These are phyloP conservation scores for Caenorhabditis auriculariae DNA, from an alignment of 2,888 invertebrate species.

Conservation along the genomic window DNA sequence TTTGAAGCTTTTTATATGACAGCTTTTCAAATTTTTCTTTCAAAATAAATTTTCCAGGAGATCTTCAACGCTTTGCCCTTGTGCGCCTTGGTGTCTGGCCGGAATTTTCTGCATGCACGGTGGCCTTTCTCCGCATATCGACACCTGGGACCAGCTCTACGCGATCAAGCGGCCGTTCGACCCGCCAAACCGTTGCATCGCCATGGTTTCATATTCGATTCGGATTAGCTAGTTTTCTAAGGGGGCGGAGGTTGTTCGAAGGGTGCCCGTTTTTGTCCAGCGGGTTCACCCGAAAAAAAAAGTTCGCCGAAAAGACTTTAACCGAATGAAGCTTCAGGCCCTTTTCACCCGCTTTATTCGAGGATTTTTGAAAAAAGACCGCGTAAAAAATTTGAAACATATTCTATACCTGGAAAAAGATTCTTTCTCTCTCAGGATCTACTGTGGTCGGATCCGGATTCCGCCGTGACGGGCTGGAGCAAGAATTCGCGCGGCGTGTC, in stretches of 20 bases:
- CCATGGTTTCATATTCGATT: too few relatives aligned
- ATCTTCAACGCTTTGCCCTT: conserved; percentile 43
- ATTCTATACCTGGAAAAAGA: too few relatives aligned
- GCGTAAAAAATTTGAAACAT: too few relatives aligned
- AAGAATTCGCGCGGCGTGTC: conserved; percentile 41
- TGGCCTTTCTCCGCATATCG: conserved; percentile 32
- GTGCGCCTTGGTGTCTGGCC: conserved; percentile 30
- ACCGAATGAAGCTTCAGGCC: too few relatives aligned
- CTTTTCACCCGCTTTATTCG: too few relatives aligned
- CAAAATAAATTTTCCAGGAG: conserved; percentile 17
- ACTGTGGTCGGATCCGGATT: conserved; percentile 45
- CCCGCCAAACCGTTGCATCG: conserved; percentile 30
- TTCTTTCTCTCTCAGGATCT: conserved; percentile 21
- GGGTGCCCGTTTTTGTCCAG: too few relatives aligned
- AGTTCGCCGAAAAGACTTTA: too few relatives aligned
- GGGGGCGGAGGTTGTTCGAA: background rate
- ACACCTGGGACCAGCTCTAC: conserved; percentile 25
- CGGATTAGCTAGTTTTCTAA: background rate
- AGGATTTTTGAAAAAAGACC: too few relatives aligned
- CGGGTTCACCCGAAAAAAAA: too few relatives aligned
- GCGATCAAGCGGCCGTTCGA: conserved; percentile 36
- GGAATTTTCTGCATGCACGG: conserved; percentile 51
- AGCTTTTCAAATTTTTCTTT: background rate
- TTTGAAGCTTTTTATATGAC: too few relatives aligned
- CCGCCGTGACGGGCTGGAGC: conserved; percentile 27